Evolutionary conservation across 2,888 invertebrate species (phyloP), one percentile per base, ranked within the genome.

Genomic region (Cyclophora punctaria): DNA sequence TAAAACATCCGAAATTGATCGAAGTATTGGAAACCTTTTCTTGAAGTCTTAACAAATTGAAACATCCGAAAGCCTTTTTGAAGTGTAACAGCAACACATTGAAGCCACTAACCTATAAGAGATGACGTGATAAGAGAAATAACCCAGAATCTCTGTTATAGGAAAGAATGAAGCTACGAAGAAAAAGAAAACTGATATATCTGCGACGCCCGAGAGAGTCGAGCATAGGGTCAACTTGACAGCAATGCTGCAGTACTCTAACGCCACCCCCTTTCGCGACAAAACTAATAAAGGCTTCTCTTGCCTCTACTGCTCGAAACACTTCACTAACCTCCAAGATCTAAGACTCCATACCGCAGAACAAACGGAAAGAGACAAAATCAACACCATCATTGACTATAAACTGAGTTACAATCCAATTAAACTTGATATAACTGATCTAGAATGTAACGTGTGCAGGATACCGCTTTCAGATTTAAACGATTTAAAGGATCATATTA

Each of bases 181-280:
- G 78, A 81, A 78, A 82, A 80, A 79, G 74, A 83, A 78, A 72
- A 69, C 75, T 6, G 79, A 80, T 56, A 75, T 70, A 52, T 85
- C 85, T 73, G 87, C 87, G 3, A 88, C 87, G 5, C 88, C 88
- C 4, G 87, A 88, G 62, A 79, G 88, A 56, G 78, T 80, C 49
- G 84, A 88, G 62, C 88, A 88, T 77, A 86, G 88, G 56, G 83
- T 87, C 54, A 88, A 88, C 69, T 68, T 88, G 3, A 84, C 85
- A 2, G 69, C 83, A 40, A 86, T 88, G 58, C 80, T 88, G n/a
- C 84, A 85, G 64, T 75, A 70, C 72, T 87, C 87, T 67, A 88
- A 86, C 63, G 88, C 88, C 34, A 85, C 82, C 62, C 88, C 88
- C 2, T 88, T 88, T 64, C 67, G 84, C 35, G 87, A 88, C 66